Evolutionary conservation across 2,888 invertebrate genomes (phyloP).

Genomic region (Baronia brevicornis): DNA sequence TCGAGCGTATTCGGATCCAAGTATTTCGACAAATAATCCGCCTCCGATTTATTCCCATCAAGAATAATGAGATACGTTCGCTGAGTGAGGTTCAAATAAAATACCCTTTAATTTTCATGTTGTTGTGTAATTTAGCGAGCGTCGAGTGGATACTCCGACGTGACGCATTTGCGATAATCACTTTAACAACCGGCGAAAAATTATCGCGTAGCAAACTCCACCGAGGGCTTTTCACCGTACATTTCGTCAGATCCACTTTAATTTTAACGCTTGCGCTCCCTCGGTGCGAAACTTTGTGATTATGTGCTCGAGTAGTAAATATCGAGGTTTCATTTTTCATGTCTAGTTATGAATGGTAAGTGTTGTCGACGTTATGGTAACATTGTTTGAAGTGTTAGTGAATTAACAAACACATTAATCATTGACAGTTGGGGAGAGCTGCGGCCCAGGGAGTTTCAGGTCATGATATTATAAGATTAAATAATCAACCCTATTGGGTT

Average conservation of each 20-base stretch:
- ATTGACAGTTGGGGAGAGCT: too few species aligned
- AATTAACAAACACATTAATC: too few species aligned
- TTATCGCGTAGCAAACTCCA: conserved; percentile 17
- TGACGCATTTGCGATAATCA: conserved; percentile 20
- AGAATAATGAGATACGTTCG: conserved; percentile 64
- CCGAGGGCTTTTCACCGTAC: conserved; percentile 6
- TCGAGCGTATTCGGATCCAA: conserved; percentile 45
- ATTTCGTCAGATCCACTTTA: conserved; percentile 9
- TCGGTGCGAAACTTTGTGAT: not conserved
- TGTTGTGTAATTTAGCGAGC: conserved; percentile 37
- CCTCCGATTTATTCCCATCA: conserved; percentile 60
- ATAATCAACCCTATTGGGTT: too few species aligned
- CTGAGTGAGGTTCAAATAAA: conserved; percentile 49
- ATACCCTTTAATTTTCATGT: conserved; percentile 51
- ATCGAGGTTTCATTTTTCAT: conserved; percentile 2
- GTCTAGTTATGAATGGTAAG: not conserved
- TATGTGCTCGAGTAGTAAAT: not conserved
- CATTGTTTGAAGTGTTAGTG: too few species aligned
- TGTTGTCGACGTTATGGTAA: too few species aligned
- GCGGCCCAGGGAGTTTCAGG: too few species aligned
- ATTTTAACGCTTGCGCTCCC: conserved; percentile 13
- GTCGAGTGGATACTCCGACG: conserved; percentile 19
- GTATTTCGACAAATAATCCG: conserved; percentile 70
- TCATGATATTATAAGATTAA: too few species aligned
- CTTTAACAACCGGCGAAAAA: conserved; percentile 19